These are phyloP conservation scores for Thymelicus lineola DNA, from an alignment of 2,888 invertebrate genomes.

Conservation along the genomic window DNA sequence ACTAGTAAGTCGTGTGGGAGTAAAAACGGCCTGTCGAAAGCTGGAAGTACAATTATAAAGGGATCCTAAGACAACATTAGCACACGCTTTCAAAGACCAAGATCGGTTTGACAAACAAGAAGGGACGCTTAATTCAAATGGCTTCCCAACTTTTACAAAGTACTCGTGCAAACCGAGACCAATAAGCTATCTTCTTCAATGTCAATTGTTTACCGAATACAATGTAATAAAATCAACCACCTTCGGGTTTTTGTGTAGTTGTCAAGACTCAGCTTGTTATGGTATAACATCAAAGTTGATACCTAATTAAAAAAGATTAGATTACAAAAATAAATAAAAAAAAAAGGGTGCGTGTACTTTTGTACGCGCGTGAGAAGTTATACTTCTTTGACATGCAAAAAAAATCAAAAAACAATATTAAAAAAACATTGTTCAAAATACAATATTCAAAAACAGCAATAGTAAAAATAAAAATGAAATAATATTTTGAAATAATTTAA, in stretches of 20 bases:
- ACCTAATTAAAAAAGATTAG: too few relatives aligned
- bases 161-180: not conserved
- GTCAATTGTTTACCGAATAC: not conserved
- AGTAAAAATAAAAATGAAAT: too few relatives aligned
- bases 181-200: not conserved
- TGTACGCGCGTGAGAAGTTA: too few relatives aligned
- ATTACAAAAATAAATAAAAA: too few relatives aligned
- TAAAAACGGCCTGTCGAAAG: not conserved
- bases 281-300: too few relatives aligned
- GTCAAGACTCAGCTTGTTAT: too few relatives aligned
- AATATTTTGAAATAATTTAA: too few relatives aligned
- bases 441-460: too few relatives aligned
- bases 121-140: conserved; percentile 22
- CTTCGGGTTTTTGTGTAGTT: not conserved
- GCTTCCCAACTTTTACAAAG: conserved; percentile 13
- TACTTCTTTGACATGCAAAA: too few relatives aligned
- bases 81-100: conserved; percentile 14
- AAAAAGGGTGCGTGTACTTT: too few relatives aligned
- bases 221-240: not conserved
- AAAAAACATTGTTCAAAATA: too few relatives aligned
- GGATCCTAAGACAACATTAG: conserved; percentile 29
- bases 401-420: too few relatives aligned
- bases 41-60: conserved; percentile 16
- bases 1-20: not conserved
- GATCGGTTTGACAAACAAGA: conserved; percentile 21